A percentile compares a stretch with the other conserved stretches of the same genome.
These are phyloP conservation scores for Nannobrachium achirus DNA, from an alignment of 2,113 vertebrate genomes.

Conservation along the genomic window DNA sequence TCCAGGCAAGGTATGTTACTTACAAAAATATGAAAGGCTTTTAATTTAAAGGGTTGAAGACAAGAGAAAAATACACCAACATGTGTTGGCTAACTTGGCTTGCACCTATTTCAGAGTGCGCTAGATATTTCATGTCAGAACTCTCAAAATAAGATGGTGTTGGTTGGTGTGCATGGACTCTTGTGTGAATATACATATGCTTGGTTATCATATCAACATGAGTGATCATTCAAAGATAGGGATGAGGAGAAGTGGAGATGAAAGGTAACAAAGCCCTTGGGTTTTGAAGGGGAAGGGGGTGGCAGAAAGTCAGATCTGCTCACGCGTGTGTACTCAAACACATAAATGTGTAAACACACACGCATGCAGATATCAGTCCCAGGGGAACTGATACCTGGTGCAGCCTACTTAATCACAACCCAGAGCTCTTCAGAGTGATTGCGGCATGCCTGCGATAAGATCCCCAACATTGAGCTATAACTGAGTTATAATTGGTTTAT, in stretches of 20 bases:
- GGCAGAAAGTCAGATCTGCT: not conserved
- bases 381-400: constrained; percentile 19
- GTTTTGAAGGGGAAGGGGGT: not conserved
- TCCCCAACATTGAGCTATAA: constrained; percentile 3
- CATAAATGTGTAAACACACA: constrained; percentile 1
- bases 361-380: not conserved
- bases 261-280: constrained; percentile 29
- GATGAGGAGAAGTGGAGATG: not conserved
- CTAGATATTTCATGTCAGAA: too few species aligned
- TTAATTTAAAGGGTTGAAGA: too few species aligned
- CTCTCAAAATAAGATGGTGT: not conserved
- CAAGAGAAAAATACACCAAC: too few species aligned
- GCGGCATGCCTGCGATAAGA: constrained; percentile 31
- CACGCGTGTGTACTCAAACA: not conserved
- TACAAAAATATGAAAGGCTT: too few species aligned
- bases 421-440: constrained; percentile 16
- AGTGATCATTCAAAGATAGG: not conserved
- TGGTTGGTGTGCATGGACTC: not conserved
- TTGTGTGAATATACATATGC: not conserved
- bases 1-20: too few species aligned
- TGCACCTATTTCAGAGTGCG: too few species aligned
- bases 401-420: constrained; percentile 38
- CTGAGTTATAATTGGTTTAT: constrained; percentile 28
- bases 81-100: too few species aligned
- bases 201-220: constrained; percentile 8